Evolutionary conservation across 2,797 vertebrate species (phyloP).

Genomic region (Poeciliopsis presidionis): DNA sequence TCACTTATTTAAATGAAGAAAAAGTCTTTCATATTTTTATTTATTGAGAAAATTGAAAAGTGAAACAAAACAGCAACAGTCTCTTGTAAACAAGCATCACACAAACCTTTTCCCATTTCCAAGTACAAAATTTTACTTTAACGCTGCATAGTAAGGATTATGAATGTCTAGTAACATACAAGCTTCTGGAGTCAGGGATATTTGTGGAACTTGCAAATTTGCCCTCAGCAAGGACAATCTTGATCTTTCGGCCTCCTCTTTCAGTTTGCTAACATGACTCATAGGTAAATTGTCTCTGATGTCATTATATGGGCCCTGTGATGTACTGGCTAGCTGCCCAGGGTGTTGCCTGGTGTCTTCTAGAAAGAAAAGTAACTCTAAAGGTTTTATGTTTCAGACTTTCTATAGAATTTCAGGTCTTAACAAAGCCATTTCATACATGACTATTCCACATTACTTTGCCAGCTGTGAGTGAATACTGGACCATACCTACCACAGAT

Average conservation of each 20-base stretch:
- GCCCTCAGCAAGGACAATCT: background rate
- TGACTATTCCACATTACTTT: background rate
- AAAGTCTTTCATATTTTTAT: background rate
- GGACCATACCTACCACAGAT: too few relatives aligned
- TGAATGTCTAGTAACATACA: slow-evolving; percentile 21
- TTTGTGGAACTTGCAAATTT: background rate
- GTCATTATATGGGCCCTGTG: background rate
- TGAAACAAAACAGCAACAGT: background rate
- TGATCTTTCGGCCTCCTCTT: background rate
- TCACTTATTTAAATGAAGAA: background rate
- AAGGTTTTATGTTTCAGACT: background rate
- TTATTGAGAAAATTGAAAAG: background rate
- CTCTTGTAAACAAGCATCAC: background rate
- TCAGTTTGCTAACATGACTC: background rate
- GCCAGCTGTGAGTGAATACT: background rate
- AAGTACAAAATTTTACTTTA: background rate
- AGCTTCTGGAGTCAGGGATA: background rate
- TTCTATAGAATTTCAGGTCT: background rate
- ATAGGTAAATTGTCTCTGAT: background rate
- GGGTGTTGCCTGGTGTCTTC: background rate
- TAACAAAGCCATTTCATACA: background rate
- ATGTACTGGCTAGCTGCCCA: background rate
- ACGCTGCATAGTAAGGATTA: background rate
- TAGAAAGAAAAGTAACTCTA: background rate
- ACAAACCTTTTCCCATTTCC: background rate